phyloP scores from a whole-genome alignment of 1,140 invertebrate genomes.

The Sitobion miscanthi region DNA sequence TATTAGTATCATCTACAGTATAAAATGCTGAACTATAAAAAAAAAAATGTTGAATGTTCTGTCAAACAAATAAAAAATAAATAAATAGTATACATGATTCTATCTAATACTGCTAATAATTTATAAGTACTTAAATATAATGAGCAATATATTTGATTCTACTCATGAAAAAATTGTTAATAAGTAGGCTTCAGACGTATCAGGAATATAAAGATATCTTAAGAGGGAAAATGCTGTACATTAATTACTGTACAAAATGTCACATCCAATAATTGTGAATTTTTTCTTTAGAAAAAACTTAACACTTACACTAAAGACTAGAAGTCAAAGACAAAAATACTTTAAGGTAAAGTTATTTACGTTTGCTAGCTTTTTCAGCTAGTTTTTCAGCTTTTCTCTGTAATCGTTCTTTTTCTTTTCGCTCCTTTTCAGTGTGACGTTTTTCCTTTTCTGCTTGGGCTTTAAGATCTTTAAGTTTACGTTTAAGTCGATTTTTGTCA shows the following conservation, averaged over 20 bases:
- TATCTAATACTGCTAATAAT: constrained; percentile 50
- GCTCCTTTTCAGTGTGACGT: constrained; percentile 74
- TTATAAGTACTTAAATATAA: constrained; percentile 49
- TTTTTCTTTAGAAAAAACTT: constrained; percentile 42
- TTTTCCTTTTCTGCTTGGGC: constrained; percentile 78
- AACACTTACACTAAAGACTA: constrained; percentile 55
- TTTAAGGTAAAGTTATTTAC: constrained; percentile 59
- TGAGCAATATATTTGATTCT: constrained; percentile 54
- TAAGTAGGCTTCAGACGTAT: constrained; percentile 1
- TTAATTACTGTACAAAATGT: constrained; percentile 28
- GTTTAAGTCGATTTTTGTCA: constrained; percentile 83
- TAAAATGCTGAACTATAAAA: neutral
- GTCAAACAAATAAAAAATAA: neutral
- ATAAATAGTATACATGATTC: constrained; percentile 43
- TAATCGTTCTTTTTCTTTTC: constrained; percentile 78
- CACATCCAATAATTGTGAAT: neutral
- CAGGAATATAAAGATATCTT: constrained; percentile 32
- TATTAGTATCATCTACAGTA: neutral
- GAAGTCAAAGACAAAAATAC: constrained; percentile 51
- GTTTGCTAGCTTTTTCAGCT: constrained; percentile 68
- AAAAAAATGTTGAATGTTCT: constrained; percentile 1
- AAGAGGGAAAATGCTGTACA: constrained; percentile 30
- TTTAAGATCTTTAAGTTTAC: constrained; percentile 86
- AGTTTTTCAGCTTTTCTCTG: constrained; percentile 82
- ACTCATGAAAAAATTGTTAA: constrained; percentile 32